Conservation (phyloP, 2,797 vertebrate genomes). For the Calcarius lapponicus region DNA sequence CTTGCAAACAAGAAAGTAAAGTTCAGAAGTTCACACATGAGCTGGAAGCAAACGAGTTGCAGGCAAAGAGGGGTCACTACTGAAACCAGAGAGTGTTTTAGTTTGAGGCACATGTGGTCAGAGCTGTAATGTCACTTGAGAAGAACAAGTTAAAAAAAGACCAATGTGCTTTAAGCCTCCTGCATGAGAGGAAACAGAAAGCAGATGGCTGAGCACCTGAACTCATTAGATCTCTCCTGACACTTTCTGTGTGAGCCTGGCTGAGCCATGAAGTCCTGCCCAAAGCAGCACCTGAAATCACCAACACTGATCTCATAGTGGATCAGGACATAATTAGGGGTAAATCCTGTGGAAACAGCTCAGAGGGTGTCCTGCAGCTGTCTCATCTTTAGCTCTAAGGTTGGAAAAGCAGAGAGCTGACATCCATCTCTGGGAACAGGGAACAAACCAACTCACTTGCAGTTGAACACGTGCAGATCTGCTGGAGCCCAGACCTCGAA, state of each 20-base stretch:
- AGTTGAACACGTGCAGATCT: slow-evolving; percentile 90
- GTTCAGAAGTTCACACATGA: not conserved
- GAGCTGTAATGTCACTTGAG: not conserved
- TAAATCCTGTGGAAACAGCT: not conserved
- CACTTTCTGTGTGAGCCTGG: not conserved
- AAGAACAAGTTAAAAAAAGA: not conserved
- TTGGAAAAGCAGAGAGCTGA: not conserved
- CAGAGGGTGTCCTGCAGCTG: not conserved
- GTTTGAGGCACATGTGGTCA: not conserved
- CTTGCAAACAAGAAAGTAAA: not conserved
- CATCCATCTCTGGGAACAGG: not conserved
- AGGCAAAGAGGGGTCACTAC: not conserved
- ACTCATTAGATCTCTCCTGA: not conserved
- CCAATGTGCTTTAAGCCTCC: not conserved
- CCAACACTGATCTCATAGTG: not conserved
- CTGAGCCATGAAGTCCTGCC: not conserved
- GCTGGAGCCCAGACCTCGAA: slow-evolving; percentile 89
- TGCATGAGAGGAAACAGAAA: not conserved
- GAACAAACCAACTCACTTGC: slow-evolving; percentile 85
- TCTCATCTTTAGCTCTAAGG: not conserved
- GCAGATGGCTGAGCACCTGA: not conserved
- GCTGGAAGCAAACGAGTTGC: not conserved
- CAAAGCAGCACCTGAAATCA: not conserved
- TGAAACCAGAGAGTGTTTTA: not conserved
- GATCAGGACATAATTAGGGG: not conserved